Evolutionary conservation across 2,797 vertebrate genomes (phyloP).

Genomic region (Cygnus olor): DNA sequence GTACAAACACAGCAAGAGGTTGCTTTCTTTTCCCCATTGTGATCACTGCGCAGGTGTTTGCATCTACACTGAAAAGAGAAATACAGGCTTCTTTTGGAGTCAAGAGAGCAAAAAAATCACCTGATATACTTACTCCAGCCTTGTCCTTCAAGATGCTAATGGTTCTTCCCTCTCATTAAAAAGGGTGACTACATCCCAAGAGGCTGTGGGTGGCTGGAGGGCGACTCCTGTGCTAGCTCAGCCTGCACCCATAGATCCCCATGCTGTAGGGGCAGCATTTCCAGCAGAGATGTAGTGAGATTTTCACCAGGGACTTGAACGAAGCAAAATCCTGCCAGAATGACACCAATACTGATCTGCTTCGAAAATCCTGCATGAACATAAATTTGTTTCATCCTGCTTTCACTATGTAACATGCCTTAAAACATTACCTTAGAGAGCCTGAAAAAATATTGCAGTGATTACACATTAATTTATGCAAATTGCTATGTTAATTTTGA

Average conservation of each 20-base stretch:
- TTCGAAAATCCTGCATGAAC: background rate
- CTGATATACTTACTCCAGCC: background rate
- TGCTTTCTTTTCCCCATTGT: background rate
- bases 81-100: background rate
- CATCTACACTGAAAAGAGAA: background rate
- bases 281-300: background rate
- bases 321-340: background rate
- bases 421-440: slow-evolving; percentile 40
- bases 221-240: background rate
- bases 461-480: slow-evolving; percentile 41
- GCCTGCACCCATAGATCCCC: background rate
- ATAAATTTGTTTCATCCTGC: background rate
- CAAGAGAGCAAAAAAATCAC: background rate
- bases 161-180: background rate
- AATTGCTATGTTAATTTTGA: slow-evolving; percentile 31
- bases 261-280: background rate
- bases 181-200: background rate
- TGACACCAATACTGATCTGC: background rate
- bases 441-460: slow-evolving; percentile 16
- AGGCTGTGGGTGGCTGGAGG: background rate
- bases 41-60: background rate
- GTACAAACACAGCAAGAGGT: background rate
- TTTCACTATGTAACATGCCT: slow-evolving; percentile 26
- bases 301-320: background rate
- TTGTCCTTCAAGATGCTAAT: background rate